Conservation (phyloP, 37 sponge, comb jelly and placozoan species). For the Oscarella lobularis region DNA sequence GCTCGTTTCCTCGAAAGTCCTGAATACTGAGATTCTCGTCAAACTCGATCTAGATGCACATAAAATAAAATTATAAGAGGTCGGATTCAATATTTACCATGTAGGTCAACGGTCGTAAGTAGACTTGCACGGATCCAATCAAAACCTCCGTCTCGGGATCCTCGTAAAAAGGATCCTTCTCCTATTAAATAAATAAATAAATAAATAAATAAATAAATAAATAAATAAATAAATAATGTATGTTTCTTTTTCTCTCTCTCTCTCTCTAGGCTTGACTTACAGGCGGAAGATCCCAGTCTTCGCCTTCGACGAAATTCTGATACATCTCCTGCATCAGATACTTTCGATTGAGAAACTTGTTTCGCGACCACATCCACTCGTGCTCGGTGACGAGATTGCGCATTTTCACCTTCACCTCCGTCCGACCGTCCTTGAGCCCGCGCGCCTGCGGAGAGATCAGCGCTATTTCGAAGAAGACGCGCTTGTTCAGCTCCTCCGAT, state of each 20-base stretch:
- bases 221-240: background rate
- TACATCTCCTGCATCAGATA: slow-evolving; percentile 65
- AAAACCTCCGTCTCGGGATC: slow-evolving; percentile 18
- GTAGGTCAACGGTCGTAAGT: slow-evolving; percentile 31
- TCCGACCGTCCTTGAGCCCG: slow-evolving; percentile 33
- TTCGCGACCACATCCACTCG: slow-evolving; percentile 30
- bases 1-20: slow-evolving; percentile 45
- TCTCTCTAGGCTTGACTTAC: background rate
- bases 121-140: slow-evolving; percentile 52
- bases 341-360: slow-evolving; percentile 38
- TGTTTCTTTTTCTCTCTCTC: background rate
- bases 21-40: slow-evolving; percentile 48
- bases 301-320: slow-evolving; percentile 44
- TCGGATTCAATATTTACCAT: slow-evolving; percentile 28
- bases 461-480: slow-evolving; percentile 47
- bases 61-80: too few species aligned
- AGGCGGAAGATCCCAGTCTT: slow-evolving; percentile 32
- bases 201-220: too few species aligned
- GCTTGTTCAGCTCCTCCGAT: slow-evolving; percentile 60
- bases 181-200: slow-evolving; percentile 21
- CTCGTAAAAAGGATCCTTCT: slow-evolving; percentile 43
- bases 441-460: slow-evolving; percentile 52
- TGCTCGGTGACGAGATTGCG: slow-evolving; percentile 19
- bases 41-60: slow-evolving; percentile 35
- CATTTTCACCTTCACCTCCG: slow-evolving; percentile 54